Percentiles rank a stretch among this genome's conserved stretches.
Evolutionary conservation across 35 echinoderm and acorn worm species (phyloP).

Genomic region (Apostichopus californicus): DNA sequence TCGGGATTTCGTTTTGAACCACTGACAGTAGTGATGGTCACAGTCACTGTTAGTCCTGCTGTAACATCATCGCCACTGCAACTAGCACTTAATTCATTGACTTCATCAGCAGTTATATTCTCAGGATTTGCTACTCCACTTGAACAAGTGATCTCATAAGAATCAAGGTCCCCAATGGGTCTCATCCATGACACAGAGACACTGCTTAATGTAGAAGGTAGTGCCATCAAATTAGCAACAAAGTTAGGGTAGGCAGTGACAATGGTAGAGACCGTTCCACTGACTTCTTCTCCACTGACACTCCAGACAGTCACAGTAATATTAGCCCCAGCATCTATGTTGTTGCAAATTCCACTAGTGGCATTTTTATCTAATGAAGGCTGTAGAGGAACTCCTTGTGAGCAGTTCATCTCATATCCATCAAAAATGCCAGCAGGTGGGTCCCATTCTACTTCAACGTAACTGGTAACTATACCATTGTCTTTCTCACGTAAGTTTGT

Average conservation of each 20-base stretch:
- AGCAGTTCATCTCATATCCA: conserved; percentile 11
- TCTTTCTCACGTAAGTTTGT: background rate
- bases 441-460: background rate
- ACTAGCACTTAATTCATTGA: background rate
- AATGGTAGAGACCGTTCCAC: background rate
- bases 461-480: background rate
- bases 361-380: background rate
- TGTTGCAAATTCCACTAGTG: background rate
- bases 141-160: background rate
- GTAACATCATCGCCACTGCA: background rate
- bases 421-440: background rate
- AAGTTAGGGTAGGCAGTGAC: conserved; percentile 6
- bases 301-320: background rate
- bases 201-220: background rate
- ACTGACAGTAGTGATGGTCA: background rate
- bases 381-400: background rate
- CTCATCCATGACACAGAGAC: background rate
- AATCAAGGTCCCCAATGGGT: background rate
- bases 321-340: background rate
- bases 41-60: background rate
- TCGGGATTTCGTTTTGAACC: background rate
- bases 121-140: background rate
- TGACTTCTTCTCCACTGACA: background rate
- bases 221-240: background rate
- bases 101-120: background rate